Evolutionary conservation across 2,113 vertebrate genomes (phyloP), one percentile per base, ranked within the genome.

Genomic region (Calidris pygmaea): DNA sequence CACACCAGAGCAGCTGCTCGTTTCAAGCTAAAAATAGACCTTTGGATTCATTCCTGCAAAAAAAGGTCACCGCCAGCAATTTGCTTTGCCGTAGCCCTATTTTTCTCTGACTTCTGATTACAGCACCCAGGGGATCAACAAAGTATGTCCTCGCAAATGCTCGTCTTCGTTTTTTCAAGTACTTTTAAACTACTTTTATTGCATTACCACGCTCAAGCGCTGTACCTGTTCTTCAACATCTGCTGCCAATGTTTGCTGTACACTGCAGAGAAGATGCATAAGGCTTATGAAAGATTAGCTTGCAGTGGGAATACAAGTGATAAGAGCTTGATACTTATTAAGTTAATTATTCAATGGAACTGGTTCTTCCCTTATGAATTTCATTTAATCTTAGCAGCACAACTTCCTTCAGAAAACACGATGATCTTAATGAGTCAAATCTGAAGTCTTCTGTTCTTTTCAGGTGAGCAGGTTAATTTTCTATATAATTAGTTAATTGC

Each of bases 391-490:
- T 82, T 90, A 58, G 2, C 56, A 59, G 82, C 63, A 78, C 93
- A 47, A 70, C 88, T 96, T 93, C 86, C 68, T 85, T 70, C 80
- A 83, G 83, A 92, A 95, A 96, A 84, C 58, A 83, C 12, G 8
- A 81, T 72, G 70, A 87, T 92, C 6, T 47, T 91, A 97, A 93
- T 96, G 93, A 98, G 52, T 85, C 95, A 93, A 74, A 90, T 85
- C 89, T 89, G 92, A 81, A 95, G 55, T 75, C 48, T 35, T 90
- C 67, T 80, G 34, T 37, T 97, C 89, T 83, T 48, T 34, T 93
- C 93, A 94, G 76, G 77, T 94, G 93, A 88, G 84, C 52, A 94
- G 87, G 82, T 93, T 97, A 96, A 97, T 97, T 96, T 96, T 89
- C 88, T 95, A 56, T 39, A 6, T 70, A 96, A 93, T 96, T 93